Evolutionary conservation across 2,113 vertebrate species (phyloP), one percentile per base, ranked within the genome.

Genomic region (Halcyon malimbica): DNA sequence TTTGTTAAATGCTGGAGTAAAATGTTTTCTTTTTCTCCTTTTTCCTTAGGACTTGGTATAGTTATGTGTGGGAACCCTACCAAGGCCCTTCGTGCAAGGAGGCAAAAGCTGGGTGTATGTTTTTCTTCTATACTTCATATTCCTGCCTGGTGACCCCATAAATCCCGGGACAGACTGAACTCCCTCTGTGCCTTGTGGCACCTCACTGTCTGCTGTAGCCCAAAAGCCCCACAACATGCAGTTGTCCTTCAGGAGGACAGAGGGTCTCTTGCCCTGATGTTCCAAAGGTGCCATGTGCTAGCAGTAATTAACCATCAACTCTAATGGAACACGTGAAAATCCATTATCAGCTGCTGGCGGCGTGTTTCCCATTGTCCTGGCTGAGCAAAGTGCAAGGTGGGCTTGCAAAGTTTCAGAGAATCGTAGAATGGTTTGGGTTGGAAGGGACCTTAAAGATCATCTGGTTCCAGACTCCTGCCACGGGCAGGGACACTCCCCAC

Each of bases 41-140:
- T 94, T 95, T 82, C 87, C 79, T 24, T 90, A 99, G 99, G 99
- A 65, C 93, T 98, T 10, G 59, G 98, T 44, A 98, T 95, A 23
- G 98, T 99, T 63, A 99, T 99, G 65, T 99, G 99, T 96, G 99
- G 99, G 64, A 99, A 99, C 94, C 99, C 99, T 7, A 97, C 98
- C 84, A 98, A 98, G 97, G 99, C 98, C 59, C 98, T 99, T 42
- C 91, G 95, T 56, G 98, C 98, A 28, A 97, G 98, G n/a, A 98
- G 98, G 62, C 98, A 98, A 90, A 99, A 98, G 90, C 76, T 98
- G 62, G 98, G 96, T 97, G 99, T 99, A 98, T 67, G 98, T 95
- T 92, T 83, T 91, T 67, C 85, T 90, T 89, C 18, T 71, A 7
- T 31, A 15, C 24, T 80, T 95, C n/a, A 3, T 76, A 44, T 64